Evolutionary conservation across 1,140 invertebrate species (phyloP), one percentile per base, ranked within the genome.

Genomic region (Semibalanus balanoides): DNA sequence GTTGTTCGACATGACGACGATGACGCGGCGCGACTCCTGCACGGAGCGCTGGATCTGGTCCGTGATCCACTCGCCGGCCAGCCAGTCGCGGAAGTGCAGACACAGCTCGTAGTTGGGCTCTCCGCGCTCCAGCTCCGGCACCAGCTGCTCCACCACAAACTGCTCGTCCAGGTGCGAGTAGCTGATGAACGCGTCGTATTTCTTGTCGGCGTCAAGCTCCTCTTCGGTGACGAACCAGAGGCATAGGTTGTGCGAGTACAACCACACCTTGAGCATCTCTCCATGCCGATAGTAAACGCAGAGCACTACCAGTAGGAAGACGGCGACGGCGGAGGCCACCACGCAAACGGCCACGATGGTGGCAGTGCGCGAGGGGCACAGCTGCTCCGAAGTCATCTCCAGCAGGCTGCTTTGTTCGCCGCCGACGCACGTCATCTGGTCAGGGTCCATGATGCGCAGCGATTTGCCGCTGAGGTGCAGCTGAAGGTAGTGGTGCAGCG

Each of bases 111-210:
- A 86, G 31, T 80, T 77, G 0, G 83, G 84, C 0, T 84, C 81
- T 22, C 80, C 77, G 3, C 82, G 79, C 79, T 86, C 87, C 35
- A 96, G 82, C 72, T 87, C 85, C 0, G 88, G 84, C 64, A 93
- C 86, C 30, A 96, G 81, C 74, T 89, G 84, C n/a, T 83, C 78
- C 0, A 88, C 82, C 0, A 95, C 88, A 82, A 91, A 93, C 3
- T 88, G 86, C 76, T 91, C 88, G 82, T 97, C 94, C 80, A 83
- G 79, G 80, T 93, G 89, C 0, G 93, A 92, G 81, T 91, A 95
- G 77, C 93, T 94, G 64, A 96, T 87, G 82, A 96, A 96, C 0
- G 92, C 93, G 81, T 97, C 94, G 82, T 90, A 95, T 9, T 86
- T 81, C 81, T 93, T 93, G 73, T 92, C 88, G 78, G 89, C 88